A percentile compares a stretch with the other conserved stretches of the same genome.
Evolutionary conservation across 2,888 invertebrate species (phyloP).

Genomic region (Thereva unica): DNA sequence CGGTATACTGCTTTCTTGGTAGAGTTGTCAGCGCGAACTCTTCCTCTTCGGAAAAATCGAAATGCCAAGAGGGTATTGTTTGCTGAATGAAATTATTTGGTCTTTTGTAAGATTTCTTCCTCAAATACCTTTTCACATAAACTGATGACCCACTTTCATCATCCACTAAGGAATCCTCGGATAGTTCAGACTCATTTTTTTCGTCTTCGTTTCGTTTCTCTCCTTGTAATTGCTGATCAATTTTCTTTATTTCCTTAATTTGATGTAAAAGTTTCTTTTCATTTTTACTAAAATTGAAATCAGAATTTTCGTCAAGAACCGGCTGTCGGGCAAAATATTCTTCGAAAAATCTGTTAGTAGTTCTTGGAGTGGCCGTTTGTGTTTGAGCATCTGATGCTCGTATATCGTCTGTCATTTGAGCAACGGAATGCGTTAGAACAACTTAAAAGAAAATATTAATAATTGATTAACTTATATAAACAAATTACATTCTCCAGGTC

Average conservation of each 20-base stretch:
- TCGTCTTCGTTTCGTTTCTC: not conserved
- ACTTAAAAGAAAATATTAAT: conserved; percentile 47
- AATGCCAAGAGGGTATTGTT: conserved; percentile 53
- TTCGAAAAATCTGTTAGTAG: conserved; percentile 44
- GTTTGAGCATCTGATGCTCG: conserved; percentile 48
- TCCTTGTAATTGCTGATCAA: conserved; percentile 40
- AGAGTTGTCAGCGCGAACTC: conserved; percentile 48
- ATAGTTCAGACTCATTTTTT: conserved; percentile 42
- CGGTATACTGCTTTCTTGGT: conserved; percentile 43
- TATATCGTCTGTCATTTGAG: conserved; percentile 55
- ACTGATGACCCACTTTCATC: conserved; percentile 32
- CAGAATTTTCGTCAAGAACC: conserved; percentile 29
- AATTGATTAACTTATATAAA: conserved; percentile 29
- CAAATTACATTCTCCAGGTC: conserved; percentile 51
- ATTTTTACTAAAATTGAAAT: conserved; percentile 38
- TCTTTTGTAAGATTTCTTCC: conserved; percentile 24
- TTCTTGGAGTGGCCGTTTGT: conserved; percentile 54
- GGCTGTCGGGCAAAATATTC: conserved; percentile 39
- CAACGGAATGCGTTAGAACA: conserved; percentile 55
- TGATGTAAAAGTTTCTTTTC: conserved; percentile 45
- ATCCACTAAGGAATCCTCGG: conserved; percentile 41
- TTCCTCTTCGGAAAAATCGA: conserved; percentile 50
- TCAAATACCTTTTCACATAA: conserved; percentile 35
- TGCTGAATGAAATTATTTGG: conserved; percentile 44
- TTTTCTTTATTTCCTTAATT: conserved; percentile 45